Evolutionary conservation across 2,113 vertebrate genomes (phyloP).

Genomic region (Varanus komodoensis): DNA sequence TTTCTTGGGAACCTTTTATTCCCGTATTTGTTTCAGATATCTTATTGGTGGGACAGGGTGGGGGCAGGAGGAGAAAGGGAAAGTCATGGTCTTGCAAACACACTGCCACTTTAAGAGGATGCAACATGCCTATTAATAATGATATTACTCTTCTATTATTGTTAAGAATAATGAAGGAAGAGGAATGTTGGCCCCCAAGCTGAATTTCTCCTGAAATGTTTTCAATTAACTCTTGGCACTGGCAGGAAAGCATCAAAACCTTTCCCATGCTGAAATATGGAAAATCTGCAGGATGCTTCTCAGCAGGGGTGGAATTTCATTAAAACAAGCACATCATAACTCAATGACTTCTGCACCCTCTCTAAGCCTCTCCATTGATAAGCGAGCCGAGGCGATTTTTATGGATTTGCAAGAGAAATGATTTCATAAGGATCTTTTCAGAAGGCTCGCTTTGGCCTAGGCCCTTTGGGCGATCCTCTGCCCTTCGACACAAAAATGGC

Average conservation of each 20-base stretch:
- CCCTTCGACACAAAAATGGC: conserved; percentile 82
- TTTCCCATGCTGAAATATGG: conserved; percentile 91
- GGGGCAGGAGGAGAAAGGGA: conserved; percentile 62
- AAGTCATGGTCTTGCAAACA: conserved; percentile 74
- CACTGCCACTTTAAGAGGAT: conserved; percentile 78
- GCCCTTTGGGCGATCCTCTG: conserved; percentile 77
- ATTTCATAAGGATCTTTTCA: conserved; percentile 81
- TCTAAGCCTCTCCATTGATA: conserved; percentile 84
- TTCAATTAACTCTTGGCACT: conserved; percentile 92
- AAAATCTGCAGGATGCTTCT: conserved; percentile 88
- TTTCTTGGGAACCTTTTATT: conserved; percentile 69
- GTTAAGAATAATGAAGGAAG: conserved; percentile 86
- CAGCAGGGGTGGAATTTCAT: conserved; percentile 89
- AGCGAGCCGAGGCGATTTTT: conserved; percentile 76
- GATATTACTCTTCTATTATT: conserved; percentile 88
- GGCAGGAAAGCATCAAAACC: conserved; percentile 86
- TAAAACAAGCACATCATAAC: conserved; percentile 89
- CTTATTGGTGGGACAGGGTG: background rate
- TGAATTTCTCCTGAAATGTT: conserved; percentile 89
- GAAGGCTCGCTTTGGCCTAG: conserved; percentile 73
- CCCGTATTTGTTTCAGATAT: conserved; percentile 74
- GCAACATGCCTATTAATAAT: conserved; percentile 83
- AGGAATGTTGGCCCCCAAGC: conserved; percentile 78
- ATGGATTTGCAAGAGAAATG: conserved; percentile 84
- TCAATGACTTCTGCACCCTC: conserved; percentile 82